These are phyloP conservation scores for Crocidura indochinensis DNA, from an alignment of 2,797 vertebrate species.

Conservation along the genomic window DNA sequence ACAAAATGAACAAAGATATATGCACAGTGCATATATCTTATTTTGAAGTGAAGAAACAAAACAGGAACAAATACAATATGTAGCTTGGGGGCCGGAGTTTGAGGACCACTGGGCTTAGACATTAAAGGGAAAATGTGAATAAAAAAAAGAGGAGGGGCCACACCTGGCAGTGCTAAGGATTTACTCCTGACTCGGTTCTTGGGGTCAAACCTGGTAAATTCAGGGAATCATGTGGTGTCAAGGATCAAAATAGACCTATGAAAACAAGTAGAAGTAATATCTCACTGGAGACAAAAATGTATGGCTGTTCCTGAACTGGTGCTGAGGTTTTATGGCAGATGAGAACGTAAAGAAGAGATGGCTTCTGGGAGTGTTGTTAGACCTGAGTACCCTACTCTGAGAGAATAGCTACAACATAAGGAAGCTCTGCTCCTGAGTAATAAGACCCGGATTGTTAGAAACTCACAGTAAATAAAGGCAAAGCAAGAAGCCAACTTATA, in stretches of 20 bases:
- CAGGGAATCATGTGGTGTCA: too few relatives aligned
- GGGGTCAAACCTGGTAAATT: too few relatives aligned
- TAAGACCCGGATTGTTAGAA: not conserved
- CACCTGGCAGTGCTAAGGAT: too few relatives aligned
- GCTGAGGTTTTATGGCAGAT: not conserved
- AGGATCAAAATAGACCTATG: not conserved
- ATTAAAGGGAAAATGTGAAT: too few relatives aligned
- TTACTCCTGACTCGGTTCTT: too few relatives aligned
- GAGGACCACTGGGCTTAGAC: too few relatives aligned
- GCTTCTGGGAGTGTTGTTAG: not conserved
- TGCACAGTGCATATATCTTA: too few relatives aligned
- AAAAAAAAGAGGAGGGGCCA: too few relatives aligned
- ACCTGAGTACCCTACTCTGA: not conserved
- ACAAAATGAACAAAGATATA: too few relatives aligned
- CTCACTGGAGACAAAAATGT: slow-evolving; percentile 24
- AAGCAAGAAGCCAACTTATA: not conserved
- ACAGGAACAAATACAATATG: too few relatives aligned
- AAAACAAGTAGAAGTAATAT: not conserved
- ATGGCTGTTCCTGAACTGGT: not conserved
- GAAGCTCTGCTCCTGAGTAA: not conserved
- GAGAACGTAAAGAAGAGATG: not conserved
- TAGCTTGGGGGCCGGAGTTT: too few relatives aligned
- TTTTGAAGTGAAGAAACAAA: too few relatives aligned
- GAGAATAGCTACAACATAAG: not conserved
- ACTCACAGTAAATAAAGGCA: not conserved